Evolutionary conservation across 2,888 invertebrate species (phyloP), one percentile per base, ranked within the genome.

Genomic region (Dolomedes plantarius): DNA sequence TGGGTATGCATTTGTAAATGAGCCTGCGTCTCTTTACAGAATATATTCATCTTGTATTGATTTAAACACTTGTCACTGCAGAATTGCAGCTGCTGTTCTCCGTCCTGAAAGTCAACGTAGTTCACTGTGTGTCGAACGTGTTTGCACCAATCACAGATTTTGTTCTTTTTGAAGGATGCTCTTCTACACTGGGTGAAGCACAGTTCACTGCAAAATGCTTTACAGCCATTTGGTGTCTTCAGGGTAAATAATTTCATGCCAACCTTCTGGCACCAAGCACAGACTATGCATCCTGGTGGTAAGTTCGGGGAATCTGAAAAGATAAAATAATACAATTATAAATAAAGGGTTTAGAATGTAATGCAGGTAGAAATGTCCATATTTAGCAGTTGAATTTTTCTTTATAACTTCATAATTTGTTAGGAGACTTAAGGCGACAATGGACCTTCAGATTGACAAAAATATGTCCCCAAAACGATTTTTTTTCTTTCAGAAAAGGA

Each of bases 21-120:
- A 7, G 97, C 97, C 91, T 96, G 95, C 5, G 97, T 97, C 92
- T 97, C 97, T 73, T 95, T 94, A 92, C 97, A 97, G 92, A 98
- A 98, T 89, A 97, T 97, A 91, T 97, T 96, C 97, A 98, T 97
- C 93, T 98, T 97, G 93, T 97, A 98, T 92, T 97, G 97, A 91
- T 97, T 97, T 89, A 97, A 93, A 90, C 97, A 98, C 93, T 97
- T 97, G 91, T 97, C 96, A 68, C 96, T 96, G 90, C 93, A 93
- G 90, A 97, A 97, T 92, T 97, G 97, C 67, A 97, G 93, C 90
- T 97, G 97, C 28, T 96, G 95, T 89, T 96, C 96, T 65, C 97
- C 97, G 90, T 97, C 97, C 93, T 96, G 94, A 90, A 97, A 96
- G 92, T 97, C 97, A 23, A 97, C 96, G 91, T 96, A 97, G 89